Percentiles rank a stretch among this genome's conserved stretches.
Conservation (phyloP, 1,140 invertebrate genomes). For the Matsumurasca onukii region DNA sequence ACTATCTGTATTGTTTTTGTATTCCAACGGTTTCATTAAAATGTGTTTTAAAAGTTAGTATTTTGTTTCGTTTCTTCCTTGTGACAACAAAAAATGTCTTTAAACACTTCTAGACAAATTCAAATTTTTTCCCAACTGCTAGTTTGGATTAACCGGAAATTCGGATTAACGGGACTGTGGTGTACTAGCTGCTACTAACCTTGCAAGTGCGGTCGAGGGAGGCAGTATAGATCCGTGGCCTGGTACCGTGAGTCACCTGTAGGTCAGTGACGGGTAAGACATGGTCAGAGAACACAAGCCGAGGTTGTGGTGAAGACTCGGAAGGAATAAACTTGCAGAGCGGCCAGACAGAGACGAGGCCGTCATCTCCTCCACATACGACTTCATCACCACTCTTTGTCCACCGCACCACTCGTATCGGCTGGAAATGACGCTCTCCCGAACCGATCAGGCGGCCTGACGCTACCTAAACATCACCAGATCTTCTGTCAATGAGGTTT, state of each 20-base stretch:
- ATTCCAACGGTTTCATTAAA: too few species aligned
- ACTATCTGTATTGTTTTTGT: too few species aligned
- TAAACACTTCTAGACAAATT: too few species aligned
- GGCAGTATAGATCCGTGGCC: slow-evolving; percentile 68
- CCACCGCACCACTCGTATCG: slow-evolving; percentile 71
- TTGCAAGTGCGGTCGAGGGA: slow-evolving; percentile 81
- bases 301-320: slow-evolving; percentile 56
- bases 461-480: slow-evolving; percentile 40
- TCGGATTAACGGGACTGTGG: too few species aligned
- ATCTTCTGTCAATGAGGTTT: too few species aligned
- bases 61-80: too few species aligned
- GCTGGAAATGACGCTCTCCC: slow-evolving; percentile 75
- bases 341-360: slow-evolving; percentile 76
- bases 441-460: slow-evolving; percentile 73
- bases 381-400: slow-evolving; percentile 71
- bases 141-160: too few species aligned
- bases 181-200: too few species aligned
- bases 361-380: slow-evolving; percentile 77
- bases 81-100: too few species aligned
- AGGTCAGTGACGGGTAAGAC: slow-evolving; percentile 59
- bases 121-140: too few species aligned
- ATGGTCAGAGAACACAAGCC: slow-evolving; percentile 71
- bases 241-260: slow-evolving; percentile 50
- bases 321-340: slow-evolving; percentile 32
- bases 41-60: too few species aligned